These are phyloP conservation scores for Pteruthius melanotis DNA, from an alignment of 2,113 vertebrate species.

Conservation along the genomic window DNA sequence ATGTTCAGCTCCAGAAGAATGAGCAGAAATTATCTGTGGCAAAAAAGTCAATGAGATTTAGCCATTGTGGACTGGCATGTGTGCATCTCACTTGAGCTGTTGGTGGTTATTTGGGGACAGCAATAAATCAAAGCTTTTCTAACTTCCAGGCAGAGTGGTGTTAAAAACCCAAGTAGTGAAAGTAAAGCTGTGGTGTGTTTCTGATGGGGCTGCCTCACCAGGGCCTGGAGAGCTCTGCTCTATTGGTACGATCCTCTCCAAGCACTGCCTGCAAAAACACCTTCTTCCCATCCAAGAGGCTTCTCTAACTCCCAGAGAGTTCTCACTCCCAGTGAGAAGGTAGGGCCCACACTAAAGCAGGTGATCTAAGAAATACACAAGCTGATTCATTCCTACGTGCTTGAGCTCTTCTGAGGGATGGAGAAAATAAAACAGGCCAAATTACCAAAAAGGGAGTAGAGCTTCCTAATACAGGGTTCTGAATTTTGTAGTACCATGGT, in stretches of 20 bases:
- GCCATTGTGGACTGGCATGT: neutral
- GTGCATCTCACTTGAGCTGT: neutral
- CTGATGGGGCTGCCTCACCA: neutral
- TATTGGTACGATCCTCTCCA: fast-evolving
- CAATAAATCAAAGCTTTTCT: neutral
- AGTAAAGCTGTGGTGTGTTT: neutral
- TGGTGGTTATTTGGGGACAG: neutral
- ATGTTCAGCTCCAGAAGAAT: neutral
- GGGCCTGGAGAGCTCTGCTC: neutral
- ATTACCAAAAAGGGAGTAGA: neutral
- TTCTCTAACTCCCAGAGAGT: neutral
- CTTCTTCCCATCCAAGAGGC: neutral
- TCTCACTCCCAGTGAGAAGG: neutral
- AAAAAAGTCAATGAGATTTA: neutral
- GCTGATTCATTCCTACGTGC: neutral
- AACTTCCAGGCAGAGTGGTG: neutral
- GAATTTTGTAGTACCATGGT: neutral
- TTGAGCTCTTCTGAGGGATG: neutral
- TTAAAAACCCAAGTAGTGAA: neutral
- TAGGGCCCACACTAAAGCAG: neutral
- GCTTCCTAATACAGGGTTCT: neutral
- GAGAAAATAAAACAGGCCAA: neutral
- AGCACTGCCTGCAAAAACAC: neutral
- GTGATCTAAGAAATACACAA: neutral
- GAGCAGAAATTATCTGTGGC: neutral